Conservation (phyloP, 1,140 invertebrate species). For the Marisa cornuarietis region DNA sequence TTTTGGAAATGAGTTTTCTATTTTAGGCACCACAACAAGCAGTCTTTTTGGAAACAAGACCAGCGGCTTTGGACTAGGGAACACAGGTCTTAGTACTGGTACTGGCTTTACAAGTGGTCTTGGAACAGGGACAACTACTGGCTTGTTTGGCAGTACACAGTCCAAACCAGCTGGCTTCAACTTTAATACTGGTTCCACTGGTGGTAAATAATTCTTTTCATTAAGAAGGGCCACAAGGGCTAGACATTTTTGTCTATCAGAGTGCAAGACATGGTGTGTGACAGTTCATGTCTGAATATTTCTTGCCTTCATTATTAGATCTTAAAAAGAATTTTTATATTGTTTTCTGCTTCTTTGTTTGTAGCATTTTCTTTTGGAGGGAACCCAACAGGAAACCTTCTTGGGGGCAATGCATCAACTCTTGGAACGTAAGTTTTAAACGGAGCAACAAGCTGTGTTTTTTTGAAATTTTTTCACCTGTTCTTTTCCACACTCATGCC, state of each 20-base stretch:
- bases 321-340: too few species aligned
- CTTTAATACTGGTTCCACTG: slow-evolving; percentile 29
- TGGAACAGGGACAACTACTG: slow-evolving; percentile 42
- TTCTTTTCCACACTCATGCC: background rate
- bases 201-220: slow-evolving; percentile 17
- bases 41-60: slow-evolving; percentile 48
- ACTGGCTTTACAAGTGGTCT: slow-evolving; percentile 42
- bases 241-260: too few species aligned
- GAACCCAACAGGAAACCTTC: slow-evolving; percentile 32
- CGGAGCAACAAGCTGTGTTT: background rate
- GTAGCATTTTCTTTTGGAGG: slow-evolving; percentile 49
- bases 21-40: slow-evolving; percentile 36
- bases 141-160: slow-evolving; percentile 39
- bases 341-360: slow-evolving; percentile 19
- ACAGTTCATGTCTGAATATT: background rate
- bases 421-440: slow-evolving; percentile 54
- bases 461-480: background rate
- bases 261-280: too few species aligned
- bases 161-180: slow-evolving; percentile 36
- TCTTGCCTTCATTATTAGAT: too few species aligned
- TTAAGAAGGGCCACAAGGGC: background rate
- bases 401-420: slow-evolving; percentile 40
- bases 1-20: background rate
- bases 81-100: slow-evolving; percentile 52
- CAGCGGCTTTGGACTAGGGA: slow-evolving; percentile 61